phyloP scores from a whole-genome alignment of 2,113 vertebrate genomes.

The Vidua chalybeata region DNA sequence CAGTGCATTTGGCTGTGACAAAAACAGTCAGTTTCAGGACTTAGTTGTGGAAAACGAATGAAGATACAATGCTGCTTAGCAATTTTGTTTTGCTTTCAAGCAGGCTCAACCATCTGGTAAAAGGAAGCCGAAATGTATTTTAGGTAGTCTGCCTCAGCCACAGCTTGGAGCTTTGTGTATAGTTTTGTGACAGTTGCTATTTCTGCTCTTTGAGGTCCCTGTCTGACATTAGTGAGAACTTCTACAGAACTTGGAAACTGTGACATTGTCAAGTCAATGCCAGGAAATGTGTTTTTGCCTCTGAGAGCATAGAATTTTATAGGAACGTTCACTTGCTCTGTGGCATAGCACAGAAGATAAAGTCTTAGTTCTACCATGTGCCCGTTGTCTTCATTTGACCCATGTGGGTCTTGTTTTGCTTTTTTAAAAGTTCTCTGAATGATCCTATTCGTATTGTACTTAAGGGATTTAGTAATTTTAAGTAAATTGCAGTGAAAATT shows the following conservation, averaged over 20 bases:
- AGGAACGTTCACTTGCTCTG: neutral
- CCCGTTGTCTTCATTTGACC: neutral
- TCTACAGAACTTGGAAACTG: neutral
- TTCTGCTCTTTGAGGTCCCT: neutral
- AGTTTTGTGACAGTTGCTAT: neutral
- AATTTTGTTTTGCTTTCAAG: constrained; percentile 2
- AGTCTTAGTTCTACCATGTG: neutral
- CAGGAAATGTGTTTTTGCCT: neutral
- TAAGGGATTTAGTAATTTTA: neutral
- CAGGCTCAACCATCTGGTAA: neutral
- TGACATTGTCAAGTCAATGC: neutral
- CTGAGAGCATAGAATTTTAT: neutral
- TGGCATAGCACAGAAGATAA: neutral
- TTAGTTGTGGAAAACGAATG: neutral
- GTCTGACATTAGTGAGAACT: neutral
- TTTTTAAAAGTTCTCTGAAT: neutral
- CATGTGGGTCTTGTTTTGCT: neutral
- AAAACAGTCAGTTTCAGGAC: neutral
- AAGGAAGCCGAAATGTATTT: neutral
- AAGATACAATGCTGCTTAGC: neutral
- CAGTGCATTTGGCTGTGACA: neutral
- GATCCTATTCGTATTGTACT: neutral
- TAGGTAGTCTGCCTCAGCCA: neutral
- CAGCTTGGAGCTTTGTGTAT: neutral
- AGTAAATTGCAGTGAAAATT: neutral